A percentile compares a stretch with the other conserved stretches of the same genome.
Evolutionary conservation across 2,797 vertebrate species (phyloP).

Genomic region (Myripristis murdjan): DNA sequence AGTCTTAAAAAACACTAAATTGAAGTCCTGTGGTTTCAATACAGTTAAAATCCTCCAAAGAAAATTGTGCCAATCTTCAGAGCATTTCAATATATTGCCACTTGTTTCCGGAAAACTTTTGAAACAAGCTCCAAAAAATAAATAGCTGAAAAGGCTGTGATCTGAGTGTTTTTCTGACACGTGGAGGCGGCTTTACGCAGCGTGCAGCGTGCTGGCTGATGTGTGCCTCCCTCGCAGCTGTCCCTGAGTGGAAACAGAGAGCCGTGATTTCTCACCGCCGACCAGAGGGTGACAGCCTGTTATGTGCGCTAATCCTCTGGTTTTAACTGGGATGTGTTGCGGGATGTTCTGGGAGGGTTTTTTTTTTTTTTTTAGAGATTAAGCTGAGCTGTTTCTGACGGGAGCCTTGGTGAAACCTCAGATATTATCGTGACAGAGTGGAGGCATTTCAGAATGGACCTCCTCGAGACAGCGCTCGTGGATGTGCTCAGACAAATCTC

Average conservation of each 20-base stretch:
- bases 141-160: too few relatives aligned
- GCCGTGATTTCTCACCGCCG: slow-evolving; percentile 48
- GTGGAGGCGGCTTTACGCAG: slow-evolving; percentile 34
- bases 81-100: too few relatives aligned
- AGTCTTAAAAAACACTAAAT: too few relatives aligned
- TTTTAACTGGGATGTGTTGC: slow-evolving; percentile 29
- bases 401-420: slow-evolving; percentile 25
- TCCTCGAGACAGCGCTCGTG: too few relatives aligned
- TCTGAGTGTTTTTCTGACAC: fast-evolving
- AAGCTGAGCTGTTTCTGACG: slow-evolving; percentile 58
- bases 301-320: slow-evolving; percentile 44
- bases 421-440: slow-evolving; percentile 27
- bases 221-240: slow-evolving; percentile 31
- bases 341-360: slow-evolving; percentile 40
- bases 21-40: too few relatives aligned
- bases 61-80: too few relatives aligned
- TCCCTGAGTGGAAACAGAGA: slow-evolving; percentile 60
- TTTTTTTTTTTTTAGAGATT: slow-evolving; percentile 52
- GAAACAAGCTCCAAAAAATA: too few relatives aligned
- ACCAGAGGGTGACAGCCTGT: slow-evolving; percentile 41
- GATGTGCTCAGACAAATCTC: slow-evolving; percentile 6
- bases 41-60: too few relatives aligned
- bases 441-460: slow-evolving; percentile 15
- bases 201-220: background rate
- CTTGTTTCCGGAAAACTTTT: too few relatives aligned